A percentile compares a stretch with the other conserved stretches of the same genome.
phyloP scores from a whole-genome alignment of 2,113 vertebrate genomes.

The Egretta garzetta region DNA sequence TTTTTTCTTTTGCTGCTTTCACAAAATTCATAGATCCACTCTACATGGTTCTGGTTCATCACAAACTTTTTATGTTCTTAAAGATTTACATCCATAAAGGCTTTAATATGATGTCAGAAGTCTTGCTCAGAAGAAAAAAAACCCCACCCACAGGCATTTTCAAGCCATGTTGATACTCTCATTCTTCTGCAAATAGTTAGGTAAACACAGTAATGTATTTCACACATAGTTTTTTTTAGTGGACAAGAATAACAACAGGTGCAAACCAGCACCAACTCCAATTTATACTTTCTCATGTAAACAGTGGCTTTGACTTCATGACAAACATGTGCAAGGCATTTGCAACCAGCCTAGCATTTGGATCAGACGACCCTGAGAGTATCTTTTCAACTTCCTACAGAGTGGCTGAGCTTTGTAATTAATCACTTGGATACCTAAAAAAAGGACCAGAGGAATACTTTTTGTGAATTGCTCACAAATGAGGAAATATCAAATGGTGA shows the following conservation, averaged over 20 bases:
- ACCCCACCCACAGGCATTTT: neutral
- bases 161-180: neutral
- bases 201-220: neutral
- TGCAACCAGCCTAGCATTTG: neutral
- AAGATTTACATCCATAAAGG: neutral
- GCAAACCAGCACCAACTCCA: neutral
- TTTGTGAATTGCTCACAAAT: neutral
- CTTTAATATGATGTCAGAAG: neutral
- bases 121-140: neutral
- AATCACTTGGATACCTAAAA: neutral
- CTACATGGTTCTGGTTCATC: neutral
- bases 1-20: neutral
- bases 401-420: neutral
- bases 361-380: neutral
- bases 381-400: neutral
- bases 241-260: slow-evolving; percentile 20
- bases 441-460: neutral
- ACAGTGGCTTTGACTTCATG: neutral
- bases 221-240: neutral
- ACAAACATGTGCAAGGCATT: slow-evolving; percentile 4
- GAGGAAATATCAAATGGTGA: neutral
- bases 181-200: neutral
- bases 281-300: neutral
- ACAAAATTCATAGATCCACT: neutral
- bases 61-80: neutral